A percentile compares a stretch with the other conserved stretches of the same genome.
Conservation (phyloP, 2,797 vertebrate species). For the Tiaroga cobitis region DNA sequence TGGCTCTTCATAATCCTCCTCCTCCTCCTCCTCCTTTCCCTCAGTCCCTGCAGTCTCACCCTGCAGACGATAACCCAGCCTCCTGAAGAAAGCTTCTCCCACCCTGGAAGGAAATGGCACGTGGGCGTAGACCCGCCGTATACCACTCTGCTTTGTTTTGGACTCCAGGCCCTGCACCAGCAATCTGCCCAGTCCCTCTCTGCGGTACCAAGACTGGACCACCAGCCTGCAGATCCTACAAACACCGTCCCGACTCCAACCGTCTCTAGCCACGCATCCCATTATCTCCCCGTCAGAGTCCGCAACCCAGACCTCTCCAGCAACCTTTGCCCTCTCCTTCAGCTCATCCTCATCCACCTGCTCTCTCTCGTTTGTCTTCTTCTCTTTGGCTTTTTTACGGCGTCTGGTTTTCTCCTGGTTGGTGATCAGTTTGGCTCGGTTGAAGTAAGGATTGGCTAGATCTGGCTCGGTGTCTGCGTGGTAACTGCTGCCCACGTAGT, state of each 20-base stretch:
- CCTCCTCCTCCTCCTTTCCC: conserved; percentile 65
- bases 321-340: conserved; percentile 69
- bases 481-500: conserved; percentile 80
- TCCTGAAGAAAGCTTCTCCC: conserved; percentile 81
- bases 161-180: conserved; percentile 82
- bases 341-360: conserved; percentile 69
- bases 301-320: conserved; percentile 84
- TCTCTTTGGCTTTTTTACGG: conserved; percentile 62
- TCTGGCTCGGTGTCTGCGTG: conserved; percentile 69
- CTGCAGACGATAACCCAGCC: conserved; percentile 79
- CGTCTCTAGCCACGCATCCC: conserved; percentile 82
- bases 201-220: conserved; percentile 85
- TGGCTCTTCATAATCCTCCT: conserved; percentile 68
- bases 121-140: conserved; percentile 77
- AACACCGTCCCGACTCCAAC: conserved; percentile 60
- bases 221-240: conserved; percentile 80
- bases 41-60: conserved; percentile 68
- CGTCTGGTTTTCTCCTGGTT: conserved; percentile 66
- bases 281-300: conserved; percentile 83
- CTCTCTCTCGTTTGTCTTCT: conserved; percentile 63
- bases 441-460: conserved; percentile 71
- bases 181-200: conserved; percentile 81
- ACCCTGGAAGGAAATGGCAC: conserved; percentile 83
- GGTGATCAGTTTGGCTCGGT: conserved; percentile 62
- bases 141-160: conserved; percentile 74